phyloP scores from a whole-genome alignment of 1,140 invertebrate species.

The Nasonia giraulti region DNA sequence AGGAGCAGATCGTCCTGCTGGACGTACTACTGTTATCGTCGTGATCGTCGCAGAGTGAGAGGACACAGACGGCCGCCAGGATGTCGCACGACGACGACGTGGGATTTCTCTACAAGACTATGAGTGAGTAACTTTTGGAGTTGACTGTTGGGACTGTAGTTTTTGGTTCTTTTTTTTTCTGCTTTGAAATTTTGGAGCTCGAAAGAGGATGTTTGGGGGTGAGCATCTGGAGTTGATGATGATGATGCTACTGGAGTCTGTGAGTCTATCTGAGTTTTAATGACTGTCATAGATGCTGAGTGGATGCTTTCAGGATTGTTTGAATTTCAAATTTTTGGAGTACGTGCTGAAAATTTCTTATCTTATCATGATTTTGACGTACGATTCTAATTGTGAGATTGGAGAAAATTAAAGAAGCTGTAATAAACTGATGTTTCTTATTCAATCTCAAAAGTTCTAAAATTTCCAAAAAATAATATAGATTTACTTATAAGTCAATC shows the following conservation, averaged over 20 bases:
- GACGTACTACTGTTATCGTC: not conserved
- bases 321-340: too few relatives aligned
- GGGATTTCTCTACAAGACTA: constrained; percentile 73
- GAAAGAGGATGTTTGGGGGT: not conserved
- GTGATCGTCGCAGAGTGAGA: not conserved
- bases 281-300: too few relatives aligned
- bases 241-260: not conserved
- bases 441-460: too few relatives aligned
- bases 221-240: not conserved
- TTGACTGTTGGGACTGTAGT: not conserved
- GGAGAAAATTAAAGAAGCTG: too few relatives aligned
- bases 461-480: too few relatives aligned
- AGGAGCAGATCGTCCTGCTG: not conserved
- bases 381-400: too few relatives aligned
- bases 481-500: not conserved
- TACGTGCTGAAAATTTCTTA: too few relatives aligned
- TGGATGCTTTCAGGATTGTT: too few relatives aligned
- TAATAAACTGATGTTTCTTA: too few relatives aligned
- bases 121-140: constrained; percentile 67
- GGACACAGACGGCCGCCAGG: constrained; percentile 10
- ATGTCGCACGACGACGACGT: constrained; percentile 74
- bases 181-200: not conserved
- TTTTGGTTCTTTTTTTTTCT: not conserved
- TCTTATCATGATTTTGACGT: too few relatives aligned
- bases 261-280: not conserved